Evolutionary conservation across 2,888 invertebrate species (phyloP).

Genomic region (Oscheius sp.): DNA sequence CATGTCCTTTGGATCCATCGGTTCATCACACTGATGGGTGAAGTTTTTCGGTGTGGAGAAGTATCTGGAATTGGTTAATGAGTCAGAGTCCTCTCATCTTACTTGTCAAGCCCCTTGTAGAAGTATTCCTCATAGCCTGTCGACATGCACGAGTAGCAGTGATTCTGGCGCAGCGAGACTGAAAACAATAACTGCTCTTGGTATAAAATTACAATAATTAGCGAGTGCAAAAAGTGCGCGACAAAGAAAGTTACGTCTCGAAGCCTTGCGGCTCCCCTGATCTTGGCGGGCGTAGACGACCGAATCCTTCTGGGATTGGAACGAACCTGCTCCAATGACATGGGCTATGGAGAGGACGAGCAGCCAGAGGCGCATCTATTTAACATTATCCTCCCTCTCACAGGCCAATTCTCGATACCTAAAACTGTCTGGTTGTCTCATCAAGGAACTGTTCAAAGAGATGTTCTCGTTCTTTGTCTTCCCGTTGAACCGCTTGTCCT

Average conservation of each 20-base stretch:
- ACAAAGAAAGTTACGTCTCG: no score
- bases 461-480: background rate
- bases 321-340: conserved; percentile 28
- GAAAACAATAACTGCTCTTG: background rate
- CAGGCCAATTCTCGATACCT: conserved; percentile 2
- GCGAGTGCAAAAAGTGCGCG: conserved; percentile 6
- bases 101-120: conserved; percentile 55
- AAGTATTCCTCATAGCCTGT: conserved; percentile 66
- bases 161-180: conserved; percentile 51
- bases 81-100: background rate
- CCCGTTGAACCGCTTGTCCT: background rate
- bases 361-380: conserved; percentile 35
- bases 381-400: conserved; percentile 20
- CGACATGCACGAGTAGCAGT: conserved; percentile 71
- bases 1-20: conserved; percentile 51
- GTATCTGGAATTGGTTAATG: conserved; percentile 48
- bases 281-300: no score
- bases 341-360: conserved; percentile 12
- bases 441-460: background rate
- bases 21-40: conserved; percentile 67
- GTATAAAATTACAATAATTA: background rate
- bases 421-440: background rate
- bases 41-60: conserved; percentile 71
- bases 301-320: background rate
- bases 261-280: no score